Evolutionary conservation across 2,797 vertebrate genomes (phyloP).

Genomic region (Oreortyx pictus): DNA sequence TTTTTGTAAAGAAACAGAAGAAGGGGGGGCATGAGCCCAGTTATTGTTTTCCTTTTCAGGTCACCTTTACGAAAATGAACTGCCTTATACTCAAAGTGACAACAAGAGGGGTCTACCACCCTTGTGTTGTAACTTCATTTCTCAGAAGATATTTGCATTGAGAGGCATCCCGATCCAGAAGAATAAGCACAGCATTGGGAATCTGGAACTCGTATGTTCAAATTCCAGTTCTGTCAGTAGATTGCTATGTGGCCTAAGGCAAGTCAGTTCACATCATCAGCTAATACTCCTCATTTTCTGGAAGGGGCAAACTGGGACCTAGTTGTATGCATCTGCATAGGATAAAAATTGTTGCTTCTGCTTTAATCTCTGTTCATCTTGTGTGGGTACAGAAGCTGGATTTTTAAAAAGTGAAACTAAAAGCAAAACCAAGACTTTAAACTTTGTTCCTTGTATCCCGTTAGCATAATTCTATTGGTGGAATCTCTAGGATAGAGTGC

Average conservation of each 20-base stretch:
- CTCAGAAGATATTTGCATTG: slow-evolving; percentile 33
- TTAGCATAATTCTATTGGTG: background rate
- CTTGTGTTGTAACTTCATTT: slow-evolving; percentile 42
- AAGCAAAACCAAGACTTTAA: background rate
- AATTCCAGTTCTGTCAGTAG: slow-evolving; percentile 50
- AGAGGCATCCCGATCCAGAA: slow-evolving; percentile 1
- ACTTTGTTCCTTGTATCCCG: background rate
- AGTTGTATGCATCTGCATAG: background rate
- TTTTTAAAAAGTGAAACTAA: background rate
- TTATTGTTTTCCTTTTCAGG: slow-evolving; percentile 3
- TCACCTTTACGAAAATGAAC: slow-evolving; percentile 19
- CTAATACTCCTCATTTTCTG: slow-evolving; percentile 13
- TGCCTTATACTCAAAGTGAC: background rate
- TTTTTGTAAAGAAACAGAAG: slow-evolving; percentile 36
- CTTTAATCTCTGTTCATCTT: slow-evolving; percentile 6
- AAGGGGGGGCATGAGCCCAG: slow-evolving; percentile 37
- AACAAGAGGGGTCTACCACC: slow-evolving; percentile 24
- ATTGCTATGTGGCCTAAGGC: slow-evolving; percentile 39
- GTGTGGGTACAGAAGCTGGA: background rate
- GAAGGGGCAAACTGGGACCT: slow-evolving; percentile 18
- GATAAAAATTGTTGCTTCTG: slow-evolving; percentile 33
- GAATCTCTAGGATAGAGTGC: background rate
- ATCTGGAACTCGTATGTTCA: slow-evolving; percentile 30
- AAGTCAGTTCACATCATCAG: slow-evolving; percentile 4
- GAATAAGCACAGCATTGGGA: background rate